A percentile compares a stretch with the other conserved stretches of the same genome.
Conservation (phyloP, 2,113 vertebrate species). For the Ceuthmochares aereus region DNA sequence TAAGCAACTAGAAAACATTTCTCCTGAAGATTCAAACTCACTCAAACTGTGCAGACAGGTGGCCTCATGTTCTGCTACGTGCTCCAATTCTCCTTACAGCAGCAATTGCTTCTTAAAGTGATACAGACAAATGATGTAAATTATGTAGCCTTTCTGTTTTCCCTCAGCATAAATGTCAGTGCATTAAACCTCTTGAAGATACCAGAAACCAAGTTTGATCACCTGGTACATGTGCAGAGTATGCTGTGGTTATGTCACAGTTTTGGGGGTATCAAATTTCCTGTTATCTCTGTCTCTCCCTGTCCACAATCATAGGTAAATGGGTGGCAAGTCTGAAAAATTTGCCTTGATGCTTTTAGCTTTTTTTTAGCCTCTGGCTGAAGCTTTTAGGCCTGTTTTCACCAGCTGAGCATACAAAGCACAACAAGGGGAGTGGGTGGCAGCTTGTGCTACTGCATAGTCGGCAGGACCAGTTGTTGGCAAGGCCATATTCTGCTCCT, state of each 20-base stretch:
- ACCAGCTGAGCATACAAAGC: not conserved
- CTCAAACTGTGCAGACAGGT: not conserved
- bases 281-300: not conserved
- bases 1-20: not conserved
- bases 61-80: not conserved
- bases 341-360: not conserved
- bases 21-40: not conserved
- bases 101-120: not conserved
- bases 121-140: not conserved
- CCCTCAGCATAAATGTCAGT: not conserved
- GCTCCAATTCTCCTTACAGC: not conserved
- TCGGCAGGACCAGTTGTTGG: rapidly evolving
- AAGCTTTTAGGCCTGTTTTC: not conserved
- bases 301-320: not conserved
- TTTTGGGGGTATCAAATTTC: not conserved
- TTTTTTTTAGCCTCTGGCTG: rapidly evolving
- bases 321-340: not conserved
- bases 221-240: not conserved
- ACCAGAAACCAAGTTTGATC: not conserved
- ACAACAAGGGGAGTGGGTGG: not conserved
- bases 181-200: not conserved
- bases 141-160: not conserved
- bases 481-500: not conserved
- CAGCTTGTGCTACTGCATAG: not conserved
- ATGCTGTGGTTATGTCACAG: not conserved